Evolutionary conservation across 2,888 invertebrate genomes (phyloP), one percentile per base, ranked within the genome.

Genomic region (Mantis religiosa): DNA sequence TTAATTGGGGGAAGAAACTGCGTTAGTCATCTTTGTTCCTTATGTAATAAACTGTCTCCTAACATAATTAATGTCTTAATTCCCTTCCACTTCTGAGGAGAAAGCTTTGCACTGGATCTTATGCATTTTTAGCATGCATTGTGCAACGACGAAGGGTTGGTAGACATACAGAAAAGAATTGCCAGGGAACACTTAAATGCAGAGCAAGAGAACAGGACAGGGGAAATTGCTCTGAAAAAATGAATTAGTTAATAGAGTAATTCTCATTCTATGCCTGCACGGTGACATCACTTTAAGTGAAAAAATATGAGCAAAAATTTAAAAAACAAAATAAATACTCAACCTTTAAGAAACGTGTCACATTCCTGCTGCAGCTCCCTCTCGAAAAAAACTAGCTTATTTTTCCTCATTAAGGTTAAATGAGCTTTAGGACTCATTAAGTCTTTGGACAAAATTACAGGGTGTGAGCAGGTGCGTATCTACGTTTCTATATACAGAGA

Each of bases 371-470:
- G 83, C 54, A 41, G 25, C 82, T n/a, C 82, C 81, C 30, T 84
- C 84, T 47, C 28, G 47, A 28, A 28, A 87, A 87, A 87, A 87
- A 82, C 88, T 88, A 88, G 88, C 88, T 89, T 89, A 89, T 89
- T 89, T 89, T 89, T 89, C 88, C 89, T 89, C 89, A 89, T 89
- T 89, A 89, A 86, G 85, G 87, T 82, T 88, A 88, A 88, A 88
- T 89, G 89, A 85, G 88, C 86, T 88, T 89, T 88, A 89, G 89
- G 86, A 89, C 88, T 89, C 89, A 89, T 89, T 89, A 89, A 89
- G 88, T 88, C 88, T 88, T 87, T 88, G 88, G 84, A 83, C 88
- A 88, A 88, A 88, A 88, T 88, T 88, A 88, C 82, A 88, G 88
- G 84, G 88, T 88, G 88, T 54, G 82, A 54, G 88, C 88, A 88